Conservation (phyloP, 1,140 invertebrate species). For the Ips typographus region DNA sequence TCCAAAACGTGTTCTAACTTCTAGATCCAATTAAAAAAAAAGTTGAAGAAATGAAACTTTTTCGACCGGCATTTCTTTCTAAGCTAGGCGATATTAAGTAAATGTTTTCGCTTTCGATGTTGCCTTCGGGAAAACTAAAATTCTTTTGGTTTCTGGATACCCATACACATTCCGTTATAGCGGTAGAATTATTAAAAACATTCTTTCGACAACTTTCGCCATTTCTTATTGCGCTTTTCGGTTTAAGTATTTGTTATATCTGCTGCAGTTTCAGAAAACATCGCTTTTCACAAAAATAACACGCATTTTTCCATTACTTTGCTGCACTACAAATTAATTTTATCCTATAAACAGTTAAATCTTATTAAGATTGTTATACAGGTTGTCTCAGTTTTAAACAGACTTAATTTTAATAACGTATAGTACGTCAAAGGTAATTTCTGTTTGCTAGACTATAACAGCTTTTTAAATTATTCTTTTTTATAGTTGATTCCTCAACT, state of each 20-base stretch:
- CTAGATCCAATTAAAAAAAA: slow-evolving; percentile 38
- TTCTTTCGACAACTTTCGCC: slow-evolving; percentile 28
- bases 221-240: slow-evolving; percentile 13
- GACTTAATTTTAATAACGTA: too few species aligned
- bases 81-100: slow-evolving; percentile 14
- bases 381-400: too few species aligned
- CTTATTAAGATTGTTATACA: too few species aligned
- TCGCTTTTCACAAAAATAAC: slow-evolving; percentile 5
- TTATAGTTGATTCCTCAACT: too few species aligned
- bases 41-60: slow-evolving; percentile 36
- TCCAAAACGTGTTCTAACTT: slow-evolving; percentile 38
- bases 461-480: too few species aligned
- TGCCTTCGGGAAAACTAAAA: slow-evolving; percentile 16
- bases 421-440: too few species aligned
- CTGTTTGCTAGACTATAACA: too few species aligned
- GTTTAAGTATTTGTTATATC: slow-evolving; percentile 16
- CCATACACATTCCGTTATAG: slow-evolving; percentile 20
- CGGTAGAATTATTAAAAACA: slow-evolving; percentile 30
- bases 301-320: slow-evolving; percentile 21
- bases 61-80: slow-evolving; percentile 1
- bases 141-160: slow-evolving; percentile 23
- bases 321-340: neutral
- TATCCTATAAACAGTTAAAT: neutral
- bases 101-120: slow-evolving; percentile 24
- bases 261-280: neutral